Percentiles rank a stretch among this genome's conserved stretches.
phyloP scores from a whole-genome alignment of 1,140 invertebrate species.

The Phymorhynchus buccinoides region DNA sequence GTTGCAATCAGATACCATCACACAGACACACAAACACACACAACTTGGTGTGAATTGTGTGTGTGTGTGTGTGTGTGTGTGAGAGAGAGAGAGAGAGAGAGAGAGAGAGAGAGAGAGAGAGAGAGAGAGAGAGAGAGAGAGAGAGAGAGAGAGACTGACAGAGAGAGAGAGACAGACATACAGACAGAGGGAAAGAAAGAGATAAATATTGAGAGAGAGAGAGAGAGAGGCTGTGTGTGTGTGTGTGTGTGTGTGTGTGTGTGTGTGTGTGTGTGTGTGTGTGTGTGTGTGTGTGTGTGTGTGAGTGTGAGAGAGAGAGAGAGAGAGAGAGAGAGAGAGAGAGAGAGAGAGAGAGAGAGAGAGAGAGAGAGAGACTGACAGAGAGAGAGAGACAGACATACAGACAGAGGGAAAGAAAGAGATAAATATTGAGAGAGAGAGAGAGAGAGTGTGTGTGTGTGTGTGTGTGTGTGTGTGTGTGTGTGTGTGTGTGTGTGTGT shows the following conservation, averaged over 20 bases:
- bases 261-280: neutral
- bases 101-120: conserved; percentile 30
- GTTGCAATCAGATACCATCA: too few relatives aligned
- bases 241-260: neutral
- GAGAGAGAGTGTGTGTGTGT: conserved; percentile 7
- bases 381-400: neutral
- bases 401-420: conserved; percentile 7
- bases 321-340: neutral
- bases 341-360: neutral
- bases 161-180: neutral
- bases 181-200: neutral
- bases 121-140: conserved; percentile 31
- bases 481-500: conserved; percentile 17
- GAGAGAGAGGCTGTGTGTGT: too few relatives aligned
- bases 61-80: too few relatives aligned
- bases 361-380: conserved; percentile 6
- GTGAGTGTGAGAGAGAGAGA: too few relatives aligned
- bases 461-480: conserved; percentile 32
- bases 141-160: neutral
- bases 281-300: too few relatives aligned
- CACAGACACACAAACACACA: too few relatives aligned
- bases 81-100: neutral
- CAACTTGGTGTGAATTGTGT: too few relatives aligned
- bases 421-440: neutral
- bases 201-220: neutral